These are phyloP conservation scores for Anthophora plumipes DNA, from an alignment of 2,888 invertebrate genomes.

Conservation along the genomic window DNA sequence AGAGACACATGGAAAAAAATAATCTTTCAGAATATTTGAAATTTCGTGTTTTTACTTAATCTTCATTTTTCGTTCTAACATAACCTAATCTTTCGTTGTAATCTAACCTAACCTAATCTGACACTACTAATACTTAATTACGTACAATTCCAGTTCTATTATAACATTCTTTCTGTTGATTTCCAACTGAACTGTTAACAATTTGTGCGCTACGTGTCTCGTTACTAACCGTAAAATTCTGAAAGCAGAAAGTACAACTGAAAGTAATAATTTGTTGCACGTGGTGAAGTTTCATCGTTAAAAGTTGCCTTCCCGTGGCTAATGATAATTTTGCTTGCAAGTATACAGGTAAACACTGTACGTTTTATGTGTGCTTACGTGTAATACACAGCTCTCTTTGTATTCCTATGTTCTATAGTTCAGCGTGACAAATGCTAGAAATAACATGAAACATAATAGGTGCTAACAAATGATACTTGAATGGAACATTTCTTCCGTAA, in stretches of 20 bases:
- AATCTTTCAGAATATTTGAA: too few relatives aligned
- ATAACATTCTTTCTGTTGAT: neutral
- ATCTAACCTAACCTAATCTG: too few relatives aligned
- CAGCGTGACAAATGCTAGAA: neutral
- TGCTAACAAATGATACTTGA: neutral
- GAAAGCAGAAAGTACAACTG: slow-evolving; percentile 30
- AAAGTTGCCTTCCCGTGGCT: slow-evolving; percentile 50
- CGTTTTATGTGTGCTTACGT: slow-evolving; percentile 8
- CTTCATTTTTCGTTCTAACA: too few relatives aligned
- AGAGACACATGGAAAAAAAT: too few relatives aligned
- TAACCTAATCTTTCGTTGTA: too few relatives aligned
- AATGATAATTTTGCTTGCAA: slow-evolving; percentile 49
- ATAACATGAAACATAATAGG: neutral
- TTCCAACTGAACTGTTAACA: slow-evolving; percentile 1
- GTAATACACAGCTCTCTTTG: neutral
- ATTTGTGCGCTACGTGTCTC: slow-evolving; percentile 8
- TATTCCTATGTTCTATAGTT: neutral
- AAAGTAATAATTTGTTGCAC: slow-evolving; percentile 49
- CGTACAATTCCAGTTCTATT: too few relatives aligned
- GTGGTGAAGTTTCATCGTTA: slow-evolving; percentile 53
- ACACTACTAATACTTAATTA: too few relatives aligned
- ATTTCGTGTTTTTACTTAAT: too few relatives aligned
- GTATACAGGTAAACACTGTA: slow-evolving; percentile 24
- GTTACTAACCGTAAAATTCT: slow-evolving; percentile 36
- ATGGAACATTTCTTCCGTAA: neutral